Evolutionary conservation across 2,113 vertebrate species (phyloP), one percentile per base, ranked within the genome.

Genomic region (Hypomesus transpacificus): DNA sequence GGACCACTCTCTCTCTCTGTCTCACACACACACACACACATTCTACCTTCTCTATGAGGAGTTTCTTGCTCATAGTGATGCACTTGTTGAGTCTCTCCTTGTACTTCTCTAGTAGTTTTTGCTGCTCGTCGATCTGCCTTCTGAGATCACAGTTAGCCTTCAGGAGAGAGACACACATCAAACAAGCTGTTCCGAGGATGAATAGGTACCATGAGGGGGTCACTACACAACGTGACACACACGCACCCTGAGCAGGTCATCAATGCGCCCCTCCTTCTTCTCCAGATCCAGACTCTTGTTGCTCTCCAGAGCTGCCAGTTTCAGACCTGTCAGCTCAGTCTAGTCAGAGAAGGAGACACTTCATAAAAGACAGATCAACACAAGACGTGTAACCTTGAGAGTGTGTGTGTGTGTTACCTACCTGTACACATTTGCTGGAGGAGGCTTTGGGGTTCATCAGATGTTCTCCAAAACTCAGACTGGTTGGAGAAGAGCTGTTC

Each of bases 61-160:
- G 92, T 60, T 99, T 99, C 91, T 99, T 99, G 90, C 97, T 99
- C 97, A 99, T 99, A 76, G 96, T 98, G 92, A 98, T 98, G 83
- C 97, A 99, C 85, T 99, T 99, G 89, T 98, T 98, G 89, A 98
- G 93, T 56, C 97, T 94, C 89, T 99, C 97, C 90, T 99, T 99
- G 81, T 96, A 97, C 87, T 98, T 96, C 92, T 99, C 97, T 91
- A 99, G 94, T 89, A 98, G 89, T 84, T 98, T 99, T 87, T 99
- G 97, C 89, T 99, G 97, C 87, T 99, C 97, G 71, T 99, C 97
- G 86, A 99, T 98, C 91, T 99, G 97, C 82, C 97, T 89, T 88
- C 97, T 94, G 87, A 99, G 92, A 92, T 99, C 97, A 93, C 97
- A 99, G 89, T 99, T 98, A 78, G 97, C 95, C 97, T 99, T 88